Conservation (phyloP, 2,888 invertebrate species). For the Melanchra persicariae region DNA sequence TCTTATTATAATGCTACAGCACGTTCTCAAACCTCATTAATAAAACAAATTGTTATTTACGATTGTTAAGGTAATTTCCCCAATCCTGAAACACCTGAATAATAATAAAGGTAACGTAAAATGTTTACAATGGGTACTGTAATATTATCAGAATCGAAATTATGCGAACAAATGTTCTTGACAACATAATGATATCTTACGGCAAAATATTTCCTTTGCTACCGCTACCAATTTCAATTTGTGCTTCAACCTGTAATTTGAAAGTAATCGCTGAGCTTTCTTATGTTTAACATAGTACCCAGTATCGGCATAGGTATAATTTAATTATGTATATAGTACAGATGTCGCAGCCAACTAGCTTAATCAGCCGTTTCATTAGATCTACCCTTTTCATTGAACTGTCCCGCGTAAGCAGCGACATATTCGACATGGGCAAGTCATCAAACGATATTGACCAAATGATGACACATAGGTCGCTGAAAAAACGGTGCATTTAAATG, state of each 20-base stretch:
- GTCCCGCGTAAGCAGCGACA: too few species aligned
- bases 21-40: background rate
- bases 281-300: background rate
- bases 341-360: too few species aligned
- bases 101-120: slow-evolving; percentile 10
- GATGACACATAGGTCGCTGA: too few species aligned
- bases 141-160: slow-evolving; percentile 16
- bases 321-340: background rate
- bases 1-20: background rate
- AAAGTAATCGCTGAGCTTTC: slow-evolving; percentile 1
- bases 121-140: slow-evolving; percentile 1
- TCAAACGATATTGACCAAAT: too few species aligned
- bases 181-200: slow-evolving; percentile 30
- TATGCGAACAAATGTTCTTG: slow-evolving; percentile 30
- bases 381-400: too few species aligned
- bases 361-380: too few species aligned
- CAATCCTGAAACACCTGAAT: background rate
- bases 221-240: slow-evolving; percentile 26
- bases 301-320: background rate
- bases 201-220: slow-evolving; percentile 33
- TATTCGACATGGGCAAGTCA: too few species aligned
- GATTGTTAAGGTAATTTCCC: background rate
- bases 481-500: too few species aligned
- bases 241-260: slow-evolving; percentile 19
- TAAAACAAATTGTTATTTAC: background rate